Evolutionary conservation across 1,140 invertebrate species (phyloP).

Genomic region (Penaeus chinensis): DNA sequence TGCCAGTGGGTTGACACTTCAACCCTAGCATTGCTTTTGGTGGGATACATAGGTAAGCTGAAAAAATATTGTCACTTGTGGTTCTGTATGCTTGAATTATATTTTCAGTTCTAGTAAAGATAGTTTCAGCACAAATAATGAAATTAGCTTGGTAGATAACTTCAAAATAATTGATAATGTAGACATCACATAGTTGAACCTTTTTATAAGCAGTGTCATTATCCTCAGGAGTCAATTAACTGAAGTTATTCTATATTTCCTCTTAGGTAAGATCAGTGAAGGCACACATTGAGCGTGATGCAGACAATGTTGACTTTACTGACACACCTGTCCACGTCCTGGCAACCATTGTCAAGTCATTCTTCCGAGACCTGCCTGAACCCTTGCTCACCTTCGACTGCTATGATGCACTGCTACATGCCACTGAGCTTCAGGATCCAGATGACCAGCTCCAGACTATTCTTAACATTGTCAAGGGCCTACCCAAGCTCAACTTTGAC

Average conservation of each 20-base stretch:
- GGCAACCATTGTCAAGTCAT: conserved; percentile 90
- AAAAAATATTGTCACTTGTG: too few species aligned
- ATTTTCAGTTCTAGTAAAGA: too few species aligned
- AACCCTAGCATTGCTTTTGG: too few species aligned
- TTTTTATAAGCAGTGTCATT: conserved; percentile 28
- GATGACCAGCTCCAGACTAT: conserved; percentile 86
- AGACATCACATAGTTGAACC: background rate
- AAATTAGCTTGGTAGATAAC: too few species aligned
- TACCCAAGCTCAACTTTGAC: conserved; percentile 90
- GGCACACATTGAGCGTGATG: conserved; percentile 78
- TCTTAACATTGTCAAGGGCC: conserved; percentile 87
- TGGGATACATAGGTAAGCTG: too few species aligned
- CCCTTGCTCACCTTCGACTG: conserved; percentile 92
- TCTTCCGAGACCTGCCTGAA: conserved; percentile 93
- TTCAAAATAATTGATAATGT: too few species aligned
- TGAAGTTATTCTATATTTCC: conserved; percentile 41
- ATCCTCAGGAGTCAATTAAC: conserved; percentile 5
- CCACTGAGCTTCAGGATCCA: conserved; percentile 83
- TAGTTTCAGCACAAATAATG: too few species aligned
- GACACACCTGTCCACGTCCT: conserved; percentile 85
- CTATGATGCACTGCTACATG: conserved; percentile 93
- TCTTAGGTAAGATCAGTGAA: conserved; percentile 83
- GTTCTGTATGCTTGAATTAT: too few species aligned
- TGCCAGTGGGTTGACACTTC: too few species aligned
- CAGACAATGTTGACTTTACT: conserved; percentile 73